Conservation (phyloP, 1,140 invertebrate species). For the Trinorchestia longiramus region DNA sequence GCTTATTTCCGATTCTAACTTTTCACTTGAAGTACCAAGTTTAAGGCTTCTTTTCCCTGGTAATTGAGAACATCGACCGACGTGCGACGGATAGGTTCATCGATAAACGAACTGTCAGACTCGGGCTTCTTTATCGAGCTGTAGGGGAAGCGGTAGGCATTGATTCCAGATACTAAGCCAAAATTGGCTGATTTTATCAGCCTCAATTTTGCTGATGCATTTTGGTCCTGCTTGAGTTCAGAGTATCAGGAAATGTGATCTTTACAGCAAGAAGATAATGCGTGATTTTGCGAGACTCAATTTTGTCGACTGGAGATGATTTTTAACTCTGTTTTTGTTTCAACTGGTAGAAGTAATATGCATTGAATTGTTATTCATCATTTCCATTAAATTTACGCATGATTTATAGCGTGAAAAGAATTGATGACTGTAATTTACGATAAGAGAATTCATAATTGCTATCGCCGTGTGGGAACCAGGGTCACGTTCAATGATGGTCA, state of each 20-base stretch:
- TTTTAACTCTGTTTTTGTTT: background rate
- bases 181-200: background rate
- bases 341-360: background rate
- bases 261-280: background rate
- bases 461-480: no score
- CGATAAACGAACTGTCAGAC: background rate
- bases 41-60: background rate
- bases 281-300: background rate
- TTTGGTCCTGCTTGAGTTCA: background rate
- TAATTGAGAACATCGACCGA: background rate
- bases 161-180: background rate
- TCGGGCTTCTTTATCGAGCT: background rate
- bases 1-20: background rate
- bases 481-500: no score
- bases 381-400: background rate
- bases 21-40: background rate
- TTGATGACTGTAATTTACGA: no score
- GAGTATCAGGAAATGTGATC: background rate
- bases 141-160: background rate
- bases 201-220: background rate
- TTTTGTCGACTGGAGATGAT: background rate
- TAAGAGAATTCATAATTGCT: no score
- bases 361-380: background rate
- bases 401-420: background rate
- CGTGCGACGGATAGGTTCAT: background rate